These are phyloP conservation scores for Rhabdomys dilectus DNA, from an alignment of 2,113 vertebrate species.

Conservation along the genomic window DNA sequence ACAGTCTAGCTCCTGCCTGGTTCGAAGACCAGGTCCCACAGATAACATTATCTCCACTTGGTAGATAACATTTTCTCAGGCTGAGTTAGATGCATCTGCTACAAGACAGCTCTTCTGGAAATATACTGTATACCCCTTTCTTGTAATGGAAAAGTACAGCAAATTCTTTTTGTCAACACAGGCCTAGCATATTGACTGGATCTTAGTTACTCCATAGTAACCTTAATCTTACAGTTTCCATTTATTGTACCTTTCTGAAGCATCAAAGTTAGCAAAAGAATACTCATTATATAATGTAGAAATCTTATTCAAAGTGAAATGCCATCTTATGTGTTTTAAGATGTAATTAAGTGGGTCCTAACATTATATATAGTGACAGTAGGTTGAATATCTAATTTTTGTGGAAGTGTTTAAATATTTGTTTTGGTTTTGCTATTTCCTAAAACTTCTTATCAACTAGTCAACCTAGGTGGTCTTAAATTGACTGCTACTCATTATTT, in stretches of 20 bases:
- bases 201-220: background rate
- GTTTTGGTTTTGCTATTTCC: conserved; percentile 6
- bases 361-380: background rate
- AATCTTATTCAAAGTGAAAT: conserved; percentile 47
- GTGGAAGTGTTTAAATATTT: conserved; percentile 39
- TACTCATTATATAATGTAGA: background rate
- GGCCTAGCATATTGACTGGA: background rate
- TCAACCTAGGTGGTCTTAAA: conserved; percentile 11
- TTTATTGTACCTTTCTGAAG: background rate
- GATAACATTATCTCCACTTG: conserved; percentile 51
- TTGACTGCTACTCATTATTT: conserved; percentile 18
- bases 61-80: conserved; percentile 56
- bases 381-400: conserved; percentile 38
- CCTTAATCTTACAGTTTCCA: background rate
- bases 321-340: background rate
- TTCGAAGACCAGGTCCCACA: no score
- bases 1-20: no score
- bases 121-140: conserved; percentile 66
- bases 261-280: conserved; percentile 40
- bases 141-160: conserved; percentile 80
- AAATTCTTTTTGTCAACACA: conserved; percentile 16
- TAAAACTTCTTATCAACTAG: conserved; percentile 42
- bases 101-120: conserved; percentile 74
- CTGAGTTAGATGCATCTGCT: conserved; percentile 20
- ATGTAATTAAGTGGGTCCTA: conserved; percentile 3